phyloP scores from a whole-genome alignment of 1,140 invertebrate species.

The Belonocnema kinseyi region DNA sequence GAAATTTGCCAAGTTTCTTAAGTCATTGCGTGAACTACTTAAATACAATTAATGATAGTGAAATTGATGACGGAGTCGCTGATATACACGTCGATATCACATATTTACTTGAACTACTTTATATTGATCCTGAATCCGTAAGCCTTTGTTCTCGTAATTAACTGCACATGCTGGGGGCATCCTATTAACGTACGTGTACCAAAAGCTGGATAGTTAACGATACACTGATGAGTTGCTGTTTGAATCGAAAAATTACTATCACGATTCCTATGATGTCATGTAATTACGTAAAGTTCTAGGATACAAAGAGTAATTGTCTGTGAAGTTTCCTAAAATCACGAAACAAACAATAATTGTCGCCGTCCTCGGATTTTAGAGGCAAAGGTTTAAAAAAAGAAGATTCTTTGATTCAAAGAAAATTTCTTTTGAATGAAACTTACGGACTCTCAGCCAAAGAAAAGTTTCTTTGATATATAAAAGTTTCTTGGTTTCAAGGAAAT shows the following conservation, averaged over 20 bases:
- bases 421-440: too few relatives aligned
- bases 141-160: slow-evolving; percentile 59
- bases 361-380: too few relatives aligned
- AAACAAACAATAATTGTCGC: too few relatives aligned
- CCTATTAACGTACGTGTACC: slow-evolving; percentile 22
- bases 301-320: too few relatives aligned
- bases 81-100: not conserved
- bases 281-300: too few relatives aligned
- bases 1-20: slow-evolving; percentile 6
- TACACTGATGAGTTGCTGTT: slow-evolving; percentile 36
- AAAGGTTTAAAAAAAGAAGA: too few relatives aligned
- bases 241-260: slow-evolving; percentile 22
- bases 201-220: slow-evolving; percentile 33
- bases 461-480: too few relatives aligned
- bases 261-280: not conserved
- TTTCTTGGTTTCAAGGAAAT: too few relatives aligned
- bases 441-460: too few relatives aligned
- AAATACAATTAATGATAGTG: slow-evolving; percentile 39
- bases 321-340: too few relatives aligned
- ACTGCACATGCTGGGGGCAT: slow-evolving; percentile 41
- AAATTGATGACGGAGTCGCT: not conserved
- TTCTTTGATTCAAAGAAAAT: too few relatives aligned
- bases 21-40: slow-evolving; percentile 32
- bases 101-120: slow-evolving; percentile 18
- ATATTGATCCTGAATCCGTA: slow-evolving; percentile 23